These are phyloP conservation scores for Podargus strigoides DNA, from an alignment of 2,797 vertebrate species.

Conservation along the genomic window DNA sequence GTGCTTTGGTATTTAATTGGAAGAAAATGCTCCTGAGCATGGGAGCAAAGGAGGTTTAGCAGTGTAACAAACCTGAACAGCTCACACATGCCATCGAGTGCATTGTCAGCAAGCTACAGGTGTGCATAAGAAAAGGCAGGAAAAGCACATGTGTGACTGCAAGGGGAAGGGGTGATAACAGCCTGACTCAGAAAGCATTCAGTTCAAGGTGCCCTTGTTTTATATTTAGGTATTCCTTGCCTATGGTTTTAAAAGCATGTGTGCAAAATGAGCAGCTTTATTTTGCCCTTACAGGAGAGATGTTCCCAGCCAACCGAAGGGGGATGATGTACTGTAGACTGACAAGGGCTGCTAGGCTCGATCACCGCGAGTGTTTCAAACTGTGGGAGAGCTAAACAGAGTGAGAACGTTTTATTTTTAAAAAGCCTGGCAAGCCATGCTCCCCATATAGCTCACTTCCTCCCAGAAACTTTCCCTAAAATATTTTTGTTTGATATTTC, in stretches of 20 bases:
- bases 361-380: conserved; percentile 54
- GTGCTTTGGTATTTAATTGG: background rate
- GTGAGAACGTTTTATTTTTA: conserved; percentile 62
- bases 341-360: conserved; percentile 60
- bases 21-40: rapidly evolving
- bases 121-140: conserved; percentile 15
- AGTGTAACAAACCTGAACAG: background rate
- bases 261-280: conserved; percentile 50
- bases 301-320: conserved; percentile 28
- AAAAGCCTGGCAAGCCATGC: conserved; percentile 62
- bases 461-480: conserved; percentile 63
- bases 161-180: background rate
- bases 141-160: background rate
- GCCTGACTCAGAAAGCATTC: background rate
- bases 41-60: background rate
- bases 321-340: conserved; percentile 59
- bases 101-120: background rate
- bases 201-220: conserved; percentile 57
- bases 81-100: background rate
- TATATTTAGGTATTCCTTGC: conserved; percentile 60
- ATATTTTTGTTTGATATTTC: conserved; percentile 65
- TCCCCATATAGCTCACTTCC: conserved; percentile 60
- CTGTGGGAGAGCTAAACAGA: conserved; percentile 50
- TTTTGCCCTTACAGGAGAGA: conserved; percentile 58
- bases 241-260: conserved; percentile 37